Conservation (phyloP, 2,888 invertebrate genomes). For the Piscicola geometra region DNA sequence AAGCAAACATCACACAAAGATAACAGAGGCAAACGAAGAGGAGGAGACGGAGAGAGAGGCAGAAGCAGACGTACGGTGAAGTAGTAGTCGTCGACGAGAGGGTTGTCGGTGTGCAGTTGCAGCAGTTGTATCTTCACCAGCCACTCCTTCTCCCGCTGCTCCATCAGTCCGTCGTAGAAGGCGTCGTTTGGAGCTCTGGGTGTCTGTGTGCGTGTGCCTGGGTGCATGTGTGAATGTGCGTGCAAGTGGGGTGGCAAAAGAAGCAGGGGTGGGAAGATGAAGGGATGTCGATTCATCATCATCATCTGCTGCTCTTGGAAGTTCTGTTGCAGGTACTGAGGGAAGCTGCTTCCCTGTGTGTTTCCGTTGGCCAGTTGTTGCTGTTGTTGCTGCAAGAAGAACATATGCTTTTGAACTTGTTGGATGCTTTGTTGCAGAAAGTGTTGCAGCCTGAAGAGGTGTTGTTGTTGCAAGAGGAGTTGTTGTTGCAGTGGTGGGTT, state of each 20-base stretch:
- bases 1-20: too few species aligned
- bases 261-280: neutral
- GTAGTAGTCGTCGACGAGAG: slow-evolving; percentile 94
- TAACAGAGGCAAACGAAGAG: too few species aligned
- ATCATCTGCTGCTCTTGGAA: slow-evolving; percentile 38
- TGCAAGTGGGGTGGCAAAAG: neutral
- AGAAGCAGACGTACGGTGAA: slow-evolving; percentile 67
- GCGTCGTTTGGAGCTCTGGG: slow-evolving; percentile 43
- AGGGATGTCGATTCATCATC: neutral
- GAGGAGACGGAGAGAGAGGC: neutral
- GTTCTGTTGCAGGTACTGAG: slow-evolving; percentile 35
- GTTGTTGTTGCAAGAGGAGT: neutral
- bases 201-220: neutral
- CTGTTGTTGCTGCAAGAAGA: neutral
- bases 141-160: slow-evolving; percentile 89
- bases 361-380: too few species aligned
- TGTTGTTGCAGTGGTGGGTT: neutral
- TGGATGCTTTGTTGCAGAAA: neutral
- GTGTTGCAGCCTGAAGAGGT: neutral
- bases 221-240: neutral
- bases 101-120: slow-evolving; percentile 87
- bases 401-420: neutral
- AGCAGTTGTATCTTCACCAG: slow-evolving; percentile 87
- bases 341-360: neutral
- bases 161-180: slow-evolving; percentile 83